Evolutionary conservation across 2,113 vertebrate genomes (phyloP), one percentile per base, ranked within the genome.

Genomic region (Sphaerodactylus townsendi): DNA sequence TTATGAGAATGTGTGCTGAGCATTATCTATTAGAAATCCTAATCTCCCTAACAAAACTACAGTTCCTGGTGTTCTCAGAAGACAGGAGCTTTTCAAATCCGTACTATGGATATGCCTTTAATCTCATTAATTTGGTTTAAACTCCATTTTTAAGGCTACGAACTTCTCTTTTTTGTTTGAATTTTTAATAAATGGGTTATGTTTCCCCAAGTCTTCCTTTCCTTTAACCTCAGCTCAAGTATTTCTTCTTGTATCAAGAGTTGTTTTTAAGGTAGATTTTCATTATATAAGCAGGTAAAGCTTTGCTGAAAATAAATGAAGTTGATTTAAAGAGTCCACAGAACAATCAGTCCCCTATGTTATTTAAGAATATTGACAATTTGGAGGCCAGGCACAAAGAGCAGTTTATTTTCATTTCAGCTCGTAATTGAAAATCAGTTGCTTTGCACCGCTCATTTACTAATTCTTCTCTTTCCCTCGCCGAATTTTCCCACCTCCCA

Each of bases 321-420:
- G 71, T 56, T 91, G 91, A 90, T 93, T 93, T 94, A 94, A 48
- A 77, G 46, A 50, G 82, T 77, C 88, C 91, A 21, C 72, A 78
- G 89, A 87, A 46, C 0, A 30, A 77, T 35, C 86, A 88, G 90
- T 85, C 91, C 90, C 48, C 76, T 79, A 50, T 80, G 86, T 91
- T 93, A 92, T 91, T 93, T 91, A 92, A 89, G 81, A 87, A 79
- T 87, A 91, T 86, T 86, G 93, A 87, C 91, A 82, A 44, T 79
- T 86, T 2, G 80, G 89, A 94, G 91, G 90, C 91, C 1, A 0
- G 87, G 86, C 0, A 0, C 78, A 92, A 88, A 92, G 86, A 91
- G 84, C 73, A 70, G 79, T 92, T 90, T 30, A 17, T 90, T 92
- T 93, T 87, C 81, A 91, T 91, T 93, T 92, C 83, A 72, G 6